These are phyloP conservation scores for Benitochromis conjunctus DNA, from an alignment of 2,113 vertebrate species.

Conservation along the genomic window DNA sequence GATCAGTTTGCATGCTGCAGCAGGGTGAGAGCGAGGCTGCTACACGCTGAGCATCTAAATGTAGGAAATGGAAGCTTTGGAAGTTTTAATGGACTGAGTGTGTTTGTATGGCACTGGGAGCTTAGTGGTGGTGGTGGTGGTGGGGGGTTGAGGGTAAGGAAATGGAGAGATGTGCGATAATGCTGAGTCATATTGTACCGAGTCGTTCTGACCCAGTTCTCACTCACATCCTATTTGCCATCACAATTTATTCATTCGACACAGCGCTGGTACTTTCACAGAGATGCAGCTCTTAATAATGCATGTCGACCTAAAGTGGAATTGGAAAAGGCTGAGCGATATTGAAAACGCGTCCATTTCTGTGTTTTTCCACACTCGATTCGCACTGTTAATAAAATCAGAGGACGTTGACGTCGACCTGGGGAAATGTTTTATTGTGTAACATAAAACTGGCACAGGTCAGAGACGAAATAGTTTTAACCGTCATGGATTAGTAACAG, in stretches of 20 bases:
- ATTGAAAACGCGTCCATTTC: not conserved
- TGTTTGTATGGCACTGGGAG: constrained; percentile 16
- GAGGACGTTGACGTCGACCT: not conserved
- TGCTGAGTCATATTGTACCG: constrained; percentile 50
- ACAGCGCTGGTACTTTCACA: constrained; percentile 20
- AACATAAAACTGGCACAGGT: not conserved
- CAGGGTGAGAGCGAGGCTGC: not conserved
- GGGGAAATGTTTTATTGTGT: not conserved
- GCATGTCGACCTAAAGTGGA: constrained; percentile 37
- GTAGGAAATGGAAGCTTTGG: constrained; percentile 15
- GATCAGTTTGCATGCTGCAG: not conserved
- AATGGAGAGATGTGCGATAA: constrained; percentile 7
- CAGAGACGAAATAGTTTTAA: not conserved
- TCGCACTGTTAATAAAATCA: not conserved
- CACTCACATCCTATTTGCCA: constrained; percentile 43
- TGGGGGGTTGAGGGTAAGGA: not conserved
- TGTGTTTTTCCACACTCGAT: not conserved
- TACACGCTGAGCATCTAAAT: constrained; percentile 21
- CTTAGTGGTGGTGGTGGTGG: not conserved
- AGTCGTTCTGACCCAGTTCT: constrained; percentile 57
- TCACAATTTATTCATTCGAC: constrained; percentile 44
- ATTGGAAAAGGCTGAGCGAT: not conserved
- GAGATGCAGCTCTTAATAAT: constrained; percentile 42
- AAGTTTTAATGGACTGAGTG: constrained; percentile 43
- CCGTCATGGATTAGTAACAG: not conserved